Conservation (phyloP, 2,797 vertebrate species). For the Borostomias antarcticus region DNA sequence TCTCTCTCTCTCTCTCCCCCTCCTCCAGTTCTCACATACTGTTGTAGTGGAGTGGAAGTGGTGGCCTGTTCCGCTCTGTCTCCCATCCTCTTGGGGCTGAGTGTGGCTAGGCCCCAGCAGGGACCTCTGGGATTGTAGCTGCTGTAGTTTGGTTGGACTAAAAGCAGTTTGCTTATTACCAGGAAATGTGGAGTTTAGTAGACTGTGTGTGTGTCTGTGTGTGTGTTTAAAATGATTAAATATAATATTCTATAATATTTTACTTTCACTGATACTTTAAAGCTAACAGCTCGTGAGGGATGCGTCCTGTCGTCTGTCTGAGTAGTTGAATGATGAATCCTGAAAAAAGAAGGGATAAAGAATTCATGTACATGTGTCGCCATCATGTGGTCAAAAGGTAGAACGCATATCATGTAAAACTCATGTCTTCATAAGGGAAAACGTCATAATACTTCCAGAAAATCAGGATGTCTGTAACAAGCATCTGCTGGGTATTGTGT, state of each 20-base stretch:
- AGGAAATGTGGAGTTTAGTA: neutral
- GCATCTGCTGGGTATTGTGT: too few species aligned
- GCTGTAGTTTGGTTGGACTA: constrained; percentile 29
- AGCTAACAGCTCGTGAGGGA: too few species aligned
- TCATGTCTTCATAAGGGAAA: too few species aligned
- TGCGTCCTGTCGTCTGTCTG: neutral
- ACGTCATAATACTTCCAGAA: neutral
- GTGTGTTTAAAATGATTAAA: neutral
- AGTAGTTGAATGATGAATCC: constrained; percentile 43
- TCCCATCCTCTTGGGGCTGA: constrained; percentile 51
- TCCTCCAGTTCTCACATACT: constrained; percentile 64
- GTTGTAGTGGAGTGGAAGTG: constrained; percentile 44
- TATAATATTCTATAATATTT: too few species aligned
- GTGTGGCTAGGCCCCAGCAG: constrained; percentile 41
- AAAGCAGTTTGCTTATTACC: neutral
- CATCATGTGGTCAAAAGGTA: constrained; percentile 46
- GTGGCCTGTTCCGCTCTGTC: constrained; percentile 41
- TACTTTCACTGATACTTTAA: too few species aligned
- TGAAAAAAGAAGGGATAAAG: neutral
- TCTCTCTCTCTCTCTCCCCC: constrained; percentile 3
- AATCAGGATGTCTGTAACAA: too few species aligned
- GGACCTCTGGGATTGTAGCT: constrained; percentile 44
- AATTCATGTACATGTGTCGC: constrained; percentile 27
- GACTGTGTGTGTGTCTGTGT: constrained; percentile 1
- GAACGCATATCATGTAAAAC: too few species aligned